Evolutionary conservation across 1,140 invertebrate species (phyloP).

Genomic region (Latrodectus geometricus): DNA sequence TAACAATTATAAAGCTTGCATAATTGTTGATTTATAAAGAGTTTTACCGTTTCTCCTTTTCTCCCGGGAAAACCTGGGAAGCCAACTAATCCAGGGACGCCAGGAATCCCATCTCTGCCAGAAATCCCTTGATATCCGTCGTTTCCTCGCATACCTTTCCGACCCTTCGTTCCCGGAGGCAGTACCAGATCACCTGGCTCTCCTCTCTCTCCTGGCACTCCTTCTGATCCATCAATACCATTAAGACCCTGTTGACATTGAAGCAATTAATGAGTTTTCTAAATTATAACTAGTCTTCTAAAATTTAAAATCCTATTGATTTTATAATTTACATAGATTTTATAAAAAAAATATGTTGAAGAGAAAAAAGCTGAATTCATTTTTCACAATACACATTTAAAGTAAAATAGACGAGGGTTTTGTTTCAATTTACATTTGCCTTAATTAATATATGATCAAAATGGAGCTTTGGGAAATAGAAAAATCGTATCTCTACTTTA

Average conservation of each 20-base stretch:
- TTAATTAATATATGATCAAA: no score
- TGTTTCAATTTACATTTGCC: no score
- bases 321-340: no score
- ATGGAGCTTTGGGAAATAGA: no score
- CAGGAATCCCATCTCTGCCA: conserved; percentile 64
- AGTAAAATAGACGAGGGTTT: no score
- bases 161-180: conserved; percentile 34
- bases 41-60: conserved; percentile 64
- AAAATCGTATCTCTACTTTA: no score
- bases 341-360: no score
- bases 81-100: conserved; percentile 64
- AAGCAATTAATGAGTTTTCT: not conserved
- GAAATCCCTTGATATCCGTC: conserved; percentile 66
- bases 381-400: no score
- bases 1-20: no score
- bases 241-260: conserved; percentile 64
- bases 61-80: conserved; percentile 66
- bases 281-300: not conserved
- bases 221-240: conserved; percentile 66
- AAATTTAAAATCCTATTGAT: no score
- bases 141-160: conserved; percentile 66
- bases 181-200: conserved; percentile 63
- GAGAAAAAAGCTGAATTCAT: no score
- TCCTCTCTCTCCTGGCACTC: conserved; percentile 65
- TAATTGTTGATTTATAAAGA: not conserved